Evolutionary conservation across 2,888 invertebrate genomes (phyloP).

Genomic region (Scaptomyza polygonia): DNA sequence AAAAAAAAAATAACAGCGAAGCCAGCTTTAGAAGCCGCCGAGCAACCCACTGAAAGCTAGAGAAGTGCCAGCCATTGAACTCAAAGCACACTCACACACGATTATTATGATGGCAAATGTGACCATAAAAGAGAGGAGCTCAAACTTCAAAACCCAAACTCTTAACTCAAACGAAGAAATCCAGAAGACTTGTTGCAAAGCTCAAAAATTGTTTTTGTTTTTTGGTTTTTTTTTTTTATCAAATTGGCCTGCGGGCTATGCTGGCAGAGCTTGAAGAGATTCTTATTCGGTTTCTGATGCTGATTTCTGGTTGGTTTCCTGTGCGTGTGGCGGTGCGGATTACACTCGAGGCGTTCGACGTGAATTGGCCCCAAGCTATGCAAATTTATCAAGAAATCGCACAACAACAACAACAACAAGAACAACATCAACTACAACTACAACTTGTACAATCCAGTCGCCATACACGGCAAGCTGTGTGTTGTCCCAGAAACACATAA

Average conservation of each 20-base stretch:
- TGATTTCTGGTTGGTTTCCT: conserved; percentile 64
- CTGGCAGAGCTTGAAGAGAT: conserved; percentile 53
- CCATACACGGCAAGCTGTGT: conserved; percentile 27
- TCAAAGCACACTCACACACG: conserved; percentile 44
- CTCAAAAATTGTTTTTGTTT: conserved; percentile 31
- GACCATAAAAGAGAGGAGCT: conserved; percentile 54
- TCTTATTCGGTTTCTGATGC: conserved; percentile 47
- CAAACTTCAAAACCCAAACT: conserved; percentile 14
- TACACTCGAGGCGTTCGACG: conserved; percentile 48
- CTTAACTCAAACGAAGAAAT: conserved; percentile 4
- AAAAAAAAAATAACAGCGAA: conserved; percentile 36
- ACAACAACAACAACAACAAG: conserved; percentile 15
- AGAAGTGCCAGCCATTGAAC: conserved; percentile 64
- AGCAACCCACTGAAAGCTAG: conserved; percentile 39
- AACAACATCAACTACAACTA: conserved; percentile 9
- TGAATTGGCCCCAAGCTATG: conserved; percentile 56
- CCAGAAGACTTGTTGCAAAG: conserved; percentile 57
- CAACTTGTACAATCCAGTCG: conserved; percentile 25
- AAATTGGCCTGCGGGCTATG: conserved; percentile 59
- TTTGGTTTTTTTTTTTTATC: conserved; percentile 59
- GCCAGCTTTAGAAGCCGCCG: conserved; percentile 37
- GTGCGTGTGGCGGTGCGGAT: conserved; percentile 58
- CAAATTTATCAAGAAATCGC: conserved; percentile 64
- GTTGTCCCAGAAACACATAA: conserved; percentile 71
- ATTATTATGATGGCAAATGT: conserved; percentile 71